phyloP scores from a whole-genome alignment of 2,888 invertebrate genomes.

The Esperia sulphurella region DNA sequence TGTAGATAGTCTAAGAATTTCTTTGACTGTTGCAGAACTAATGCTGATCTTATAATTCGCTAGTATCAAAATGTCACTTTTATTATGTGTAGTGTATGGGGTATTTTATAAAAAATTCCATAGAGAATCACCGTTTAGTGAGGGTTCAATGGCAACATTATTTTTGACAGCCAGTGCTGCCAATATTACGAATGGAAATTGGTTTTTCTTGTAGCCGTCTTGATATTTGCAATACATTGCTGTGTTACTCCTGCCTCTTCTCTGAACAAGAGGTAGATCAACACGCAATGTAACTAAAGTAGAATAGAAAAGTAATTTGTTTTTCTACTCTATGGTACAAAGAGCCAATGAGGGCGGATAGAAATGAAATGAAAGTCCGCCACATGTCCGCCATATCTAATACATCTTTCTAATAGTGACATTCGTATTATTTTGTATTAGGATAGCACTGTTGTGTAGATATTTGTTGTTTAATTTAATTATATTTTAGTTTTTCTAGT shows the following conservation, averaged over 20 bases:
- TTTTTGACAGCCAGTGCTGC: conserved; percentile 5
- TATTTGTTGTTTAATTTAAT: conserved; percentile 69
- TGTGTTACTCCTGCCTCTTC: neutral
- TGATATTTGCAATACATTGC: conserved; percentile 2
- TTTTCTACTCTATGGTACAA: conserved; percentile 20
- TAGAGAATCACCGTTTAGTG: neutral
- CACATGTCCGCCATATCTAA: conserved; percentile 76
- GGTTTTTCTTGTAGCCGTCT: neutral
- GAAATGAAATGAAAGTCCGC: conserved; percentile 66
- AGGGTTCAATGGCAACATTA: conserved; percentile 5
- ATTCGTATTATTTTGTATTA: conserved; percentile 72
- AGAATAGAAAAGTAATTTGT: neutral
- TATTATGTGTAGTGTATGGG: neutral
- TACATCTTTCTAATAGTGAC: conserved; percentile 69
- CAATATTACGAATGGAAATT: conserved; percentile 1
- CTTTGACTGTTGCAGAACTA: too few relatives aligned
- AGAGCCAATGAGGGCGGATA: conserved; percentile 39
- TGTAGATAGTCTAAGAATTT: too few relatives aligned
- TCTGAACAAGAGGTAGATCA: too few relatives aligned
- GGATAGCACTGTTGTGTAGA: conserved; percentile 59
- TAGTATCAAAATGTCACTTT: too few relatives aligned
- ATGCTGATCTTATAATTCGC: too few relatives aligned
- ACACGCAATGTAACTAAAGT: neutral
- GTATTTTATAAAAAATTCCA: neutral
- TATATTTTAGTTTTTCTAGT: conserved; percentile 61